phyloP scores from a whole-genome alignment of 2,797 vertebrate genomes.

The Pseudomugil tenellus region DNA sequence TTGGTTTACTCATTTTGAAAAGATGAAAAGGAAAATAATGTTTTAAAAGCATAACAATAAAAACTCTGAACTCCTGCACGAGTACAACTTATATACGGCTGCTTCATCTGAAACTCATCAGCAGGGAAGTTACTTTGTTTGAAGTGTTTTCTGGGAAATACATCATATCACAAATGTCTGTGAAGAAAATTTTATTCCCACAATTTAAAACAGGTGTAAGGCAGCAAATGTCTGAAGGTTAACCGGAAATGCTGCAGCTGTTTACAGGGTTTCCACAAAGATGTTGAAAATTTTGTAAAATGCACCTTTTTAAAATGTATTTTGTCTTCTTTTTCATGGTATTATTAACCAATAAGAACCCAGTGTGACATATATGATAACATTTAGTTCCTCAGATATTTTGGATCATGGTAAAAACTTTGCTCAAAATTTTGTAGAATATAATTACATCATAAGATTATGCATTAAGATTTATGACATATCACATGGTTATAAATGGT shows the following conservation, averaged over 20 bases:
- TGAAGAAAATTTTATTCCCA: background rate
- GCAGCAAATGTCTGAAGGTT: background rate
- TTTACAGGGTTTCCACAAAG: background rate
- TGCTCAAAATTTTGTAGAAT: too few species aligned
- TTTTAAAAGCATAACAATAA: conserved; percentile 42
- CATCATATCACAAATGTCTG: background rate
- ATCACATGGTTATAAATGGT: too few species aligned
- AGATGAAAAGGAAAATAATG: conserved; percentile 61
- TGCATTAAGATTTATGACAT: too few species aligned
- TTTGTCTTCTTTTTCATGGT: background rate
- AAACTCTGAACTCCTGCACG: conserved; percentile 46
- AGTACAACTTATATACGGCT: background rate
- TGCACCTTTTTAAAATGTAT: background rate
- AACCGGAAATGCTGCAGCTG: background rate
- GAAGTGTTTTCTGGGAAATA: background rate
- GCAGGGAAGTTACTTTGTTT: background rate
- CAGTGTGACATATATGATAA: too few species aligned
- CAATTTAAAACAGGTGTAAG: background rate
- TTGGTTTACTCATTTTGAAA: conserved; percentile 22
- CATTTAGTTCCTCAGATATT: too few species aligned
- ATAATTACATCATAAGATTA: too few species aligned
- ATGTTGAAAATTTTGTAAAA: background rate
- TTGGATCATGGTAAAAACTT: too few species aligned
- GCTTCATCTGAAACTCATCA: background rate
- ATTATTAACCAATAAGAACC: too few species aligned